Conservation (phyloP, 1,140 invertebrate species). For the Solenopsis fugax region DNA sequence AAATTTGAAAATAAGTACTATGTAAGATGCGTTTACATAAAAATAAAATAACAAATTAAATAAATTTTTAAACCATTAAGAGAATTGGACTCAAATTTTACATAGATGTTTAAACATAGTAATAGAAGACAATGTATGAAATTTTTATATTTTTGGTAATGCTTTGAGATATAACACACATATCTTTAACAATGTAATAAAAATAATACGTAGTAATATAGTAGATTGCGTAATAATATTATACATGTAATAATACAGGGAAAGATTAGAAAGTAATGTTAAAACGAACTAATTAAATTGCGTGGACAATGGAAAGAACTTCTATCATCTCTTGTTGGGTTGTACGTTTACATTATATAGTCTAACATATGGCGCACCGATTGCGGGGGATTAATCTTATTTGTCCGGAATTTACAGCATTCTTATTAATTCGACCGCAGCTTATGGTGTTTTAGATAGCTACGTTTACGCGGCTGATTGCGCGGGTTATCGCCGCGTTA, state of each 20-base stretch:
- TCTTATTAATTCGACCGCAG: constrained; percentile 67
- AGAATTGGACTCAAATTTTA: too few relatives aligned
- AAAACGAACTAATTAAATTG: constrained; percentile 28
- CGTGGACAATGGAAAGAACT: not conserved
- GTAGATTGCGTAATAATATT: not conserved
- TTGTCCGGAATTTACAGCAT: constrained; percentile 64
- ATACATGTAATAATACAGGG: too few relatives aligned
- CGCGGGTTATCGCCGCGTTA: constrained; percentile 40
- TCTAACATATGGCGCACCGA: constrained; percentile 69
- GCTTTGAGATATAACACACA: too few relatives aligned
- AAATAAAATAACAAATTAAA: too few relatives aligned
- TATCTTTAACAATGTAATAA: not conserved
- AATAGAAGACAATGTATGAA: too few relatives aligned
- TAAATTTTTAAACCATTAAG: too few relatives aligned
- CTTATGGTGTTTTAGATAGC: constrained; percentile 59
- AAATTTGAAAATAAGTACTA: too few relatives aligned
- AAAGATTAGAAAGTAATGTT: not conserved
- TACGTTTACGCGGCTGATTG: constrained; percentile 42
- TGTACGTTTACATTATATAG: constrained; percentile 16
- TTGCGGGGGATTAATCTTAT: constrained; percentile 69
- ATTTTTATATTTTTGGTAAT: too few relatives aligned
- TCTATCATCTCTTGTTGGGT: not conserved
- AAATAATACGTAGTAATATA: not conserved
- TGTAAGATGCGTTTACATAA: too few relatives aligned
- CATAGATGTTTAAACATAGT: too few relatives aligned